Conservation (phyloP, 2,797 vertebrate species). For the Oceanodroma leucorhoa region DNA sequence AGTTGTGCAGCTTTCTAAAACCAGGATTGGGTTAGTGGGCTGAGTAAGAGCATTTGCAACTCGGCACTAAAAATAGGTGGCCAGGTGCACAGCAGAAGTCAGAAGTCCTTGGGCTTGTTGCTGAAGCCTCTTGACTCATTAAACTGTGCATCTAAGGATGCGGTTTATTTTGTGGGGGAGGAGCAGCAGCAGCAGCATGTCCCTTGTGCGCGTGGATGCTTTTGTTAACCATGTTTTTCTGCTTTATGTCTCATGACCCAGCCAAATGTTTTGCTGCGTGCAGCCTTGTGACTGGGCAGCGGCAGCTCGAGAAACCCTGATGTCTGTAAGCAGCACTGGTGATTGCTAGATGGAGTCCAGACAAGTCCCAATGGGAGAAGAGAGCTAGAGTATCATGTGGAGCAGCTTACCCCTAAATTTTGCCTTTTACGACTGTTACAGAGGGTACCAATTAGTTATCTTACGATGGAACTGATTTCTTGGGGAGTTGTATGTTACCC, state of each 20-base stretch:
- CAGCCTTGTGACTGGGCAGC: background rate
- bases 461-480: background rate
- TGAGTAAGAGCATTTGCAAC: background rate
- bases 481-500: background rate
- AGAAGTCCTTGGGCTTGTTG: background rate
- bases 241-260: background rate
- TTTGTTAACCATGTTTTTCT: background rate
- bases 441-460: background rate
- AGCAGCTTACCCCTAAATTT: background rate
- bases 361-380: background rate
- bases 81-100: background rate
- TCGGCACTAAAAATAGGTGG: background rate
- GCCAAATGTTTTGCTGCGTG: background rate
- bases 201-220: fast-evolving
- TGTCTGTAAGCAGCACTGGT: background rate
- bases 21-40: background rate
- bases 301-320: background rate
- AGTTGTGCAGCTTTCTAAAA: background rate
- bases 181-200: background rate
- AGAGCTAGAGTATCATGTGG: background rate
- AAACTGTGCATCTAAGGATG: fast-evolving
- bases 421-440: background rate
- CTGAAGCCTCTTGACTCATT: background rate
- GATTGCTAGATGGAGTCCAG: background rate
- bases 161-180: background rate